Evolutionary conservation across 2,888 invertebrate species (phyloP).

Genomic region (Ophraella communa): DNA sequence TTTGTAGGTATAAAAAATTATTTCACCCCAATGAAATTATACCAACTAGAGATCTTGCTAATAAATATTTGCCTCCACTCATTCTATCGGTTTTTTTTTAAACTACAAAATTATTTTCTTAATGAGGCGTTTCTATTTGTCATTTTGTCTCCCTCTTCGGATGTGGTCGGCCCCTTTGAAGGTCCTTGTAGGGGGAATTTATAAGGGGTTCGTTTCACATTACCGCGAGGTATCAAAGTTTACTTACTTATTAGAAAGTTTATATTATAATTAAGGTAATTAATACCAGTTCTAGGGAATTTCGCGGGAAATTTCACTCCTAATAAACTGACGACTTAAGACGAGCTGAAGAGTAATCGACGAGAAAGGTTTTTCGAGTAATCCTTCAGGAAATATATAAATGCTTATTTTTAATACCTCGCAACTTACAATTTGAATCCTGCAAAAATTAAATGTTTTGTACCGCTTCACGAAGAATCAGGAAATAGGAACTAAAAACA

Average conservation of each 20-base stretch:
- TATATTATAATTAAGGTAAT: conserved; percentile 41
- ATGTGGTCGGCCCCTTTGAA: not conserved
- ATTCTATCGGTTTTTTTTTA: too few species aligned
- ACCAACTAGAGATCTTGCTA: too few species aligned
- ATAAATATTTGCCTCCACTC: too few species aligned
- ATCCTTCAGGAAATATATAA: not conserved
- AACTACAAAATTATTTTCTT: conserved; percentile 5
- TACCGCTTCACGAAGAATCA: not conserved
- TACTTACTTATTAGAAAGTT: conserved; percentile 40
- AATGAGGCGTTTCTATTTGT: conserved; percentile 15
- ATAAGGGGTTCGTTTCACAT: conserved; percentile 9
- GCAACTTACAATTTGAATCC: not conserved
- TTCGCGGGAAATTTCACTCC: conserved; percentile 36
- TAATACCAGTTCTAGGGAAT: conserved; percentile 40
- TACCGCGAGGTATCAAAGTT: conserved; percentile 36
- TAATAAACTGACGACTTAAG: conserved; percentile 30
- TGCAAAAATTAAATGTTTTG: not conserved
- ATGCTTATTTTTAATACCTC: not conserved
- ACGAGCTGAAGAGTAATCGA: conserved; percentile 4
- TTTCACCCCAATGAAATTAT: too few species aligned
- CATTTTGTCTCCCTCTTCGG: conserved; percentile 1
- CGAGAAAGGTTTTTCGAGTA: not conserved
- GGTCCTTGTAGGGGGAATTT: not conserved
- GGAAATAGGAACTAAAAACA: too few species aligned
- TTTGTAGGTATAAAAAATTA: too few species aligned